phyloP scores from a whole-genome alignment of 2,888 invertebrate species.

The Melanostoma mellinum region DNA sequence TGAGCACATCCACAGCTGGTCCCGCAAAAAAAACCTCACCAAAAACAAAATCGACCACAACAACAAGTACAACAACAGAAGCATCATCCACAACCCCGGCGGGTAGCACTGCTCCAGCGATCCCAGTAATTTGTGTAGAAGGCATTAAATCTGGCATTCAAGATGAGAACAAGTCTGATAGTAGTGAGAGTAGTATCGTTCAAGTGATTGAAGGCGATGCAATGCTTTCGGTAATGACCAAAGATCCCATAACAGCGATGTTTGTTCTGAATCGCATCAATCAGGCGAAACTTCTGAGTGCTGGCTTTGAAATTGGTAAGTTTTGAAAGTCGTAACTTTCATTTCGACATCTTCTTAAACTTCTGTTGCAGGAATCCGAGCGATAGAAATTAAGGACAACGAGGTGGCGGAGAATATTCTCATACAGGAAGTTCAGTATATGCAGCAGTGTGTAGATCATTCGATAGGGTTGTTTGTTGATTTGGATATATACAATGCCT shows the following conservation, averaged over 20 bases:
- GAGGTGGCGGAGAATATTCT: conserved; percentile 79
- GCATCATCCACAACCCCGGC: conserved; percentile 39
- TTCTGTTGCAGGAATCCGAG: conserved; percentile 78
- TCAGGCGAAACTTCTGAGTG: conserved; percentile 79
- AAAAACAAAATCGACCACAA: conserved; percentile 35
- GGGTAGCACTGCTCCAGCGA: conserved; percentile 73
- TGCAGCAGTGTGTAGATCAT: conserved; percentile 80
- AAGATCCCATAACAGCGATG: conserved; percentile 79
- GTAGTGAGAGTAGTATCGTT: conserved; percentile 77
- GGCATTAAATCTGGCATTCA: conserved; percentile 76
- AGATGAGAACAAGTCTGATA: conserved; percentile 74
- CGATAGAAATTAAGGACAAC: conserved; percentile 77
- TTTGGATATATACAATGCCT: conserved; percentile 77
- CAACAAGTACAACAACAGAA: conserved; percentile 65
- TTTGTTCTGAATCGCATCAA: conserved; percentile 81
- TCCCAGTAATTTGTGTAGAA: conserved; percentile 79
- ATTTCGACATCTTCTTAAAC: neutral
- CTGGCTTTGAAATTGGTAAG: conserved; percentile 80
- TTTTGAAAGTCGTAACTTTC: neutral
- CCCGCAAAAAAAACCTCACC: conserved; percentile 52
- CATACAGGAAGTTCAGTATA: conserved; percentile 80
- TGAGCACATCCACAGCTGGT: conserved; percentile 53
- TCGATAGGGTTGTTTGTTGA: conserved; percentile 80
- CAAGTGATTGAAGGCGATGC: conserved; percentile 80
- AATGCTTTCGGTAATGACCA: conserved; percentile 80